These are phyloP conservation scores for Cephus cinctus DNA, from an alignment of 1,140 invertebrate species.

Conservation along the genomic window DNA sequence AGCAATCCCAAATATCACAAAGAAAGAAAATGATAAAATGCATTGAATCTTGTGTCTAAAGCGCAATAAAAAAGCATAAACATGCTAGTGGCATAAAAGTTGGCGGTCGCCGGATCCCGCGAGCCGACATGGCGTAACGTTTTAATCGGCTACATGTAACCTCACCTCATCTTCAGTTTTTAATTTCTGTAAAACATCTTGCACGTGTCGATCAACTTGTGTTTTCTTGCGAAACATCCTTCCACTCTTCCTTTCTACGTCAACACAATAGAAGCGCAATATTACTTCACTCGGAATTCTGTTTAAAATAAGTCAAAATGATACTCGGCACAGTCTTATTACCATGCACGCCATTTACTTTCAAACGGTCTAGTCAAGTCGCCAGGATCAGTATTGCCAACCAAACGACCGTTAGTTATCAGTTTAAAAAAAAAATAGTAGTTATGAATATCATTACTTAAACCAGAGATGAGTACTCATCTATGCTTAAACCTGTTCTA, in stretches of 20 bases:
- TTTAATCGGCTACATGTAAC: slow-evolving; percentile 27
- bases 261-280: neutral
- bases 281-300: slow-evolving; percentile 5
- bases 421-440: too few relatives aligned
- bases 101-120: neutral
- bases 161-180: slow-evolving; percentile 68
- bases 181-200: slow-evolving; percentile 64
- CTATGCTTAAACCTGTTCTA: too few relatives aligned
- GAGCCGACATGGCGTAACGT: neutral
- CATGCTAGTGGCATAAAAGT: neutral
- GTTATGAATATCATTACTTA: too few relatives aligned
- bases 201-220: slow-evolving; percentile 70
- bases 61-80: neutral
- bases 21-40: neutral
- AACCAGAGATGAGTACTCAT: too few relatives aligned
- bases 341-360: slow-evolving; percentile 20
- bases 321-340: slow-evolving; percentile 7
- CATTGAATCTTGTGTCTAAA: too few relatives aligned
- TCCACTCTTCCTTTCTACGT: slow-evolving; percentile 3
- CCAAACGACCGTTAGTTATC: too few relatives aligned
- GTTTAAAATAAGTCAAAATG: slow-evolving; percentile 9
- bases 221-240: slow-evolving; percentile 67
- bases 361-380: slow-evolving; percentile 20
- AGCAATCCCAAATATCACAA: neutral
- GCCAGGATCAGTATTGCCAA: too few relatives aligned